phyloP scores from a whole-genome alignment of 92 coral and sea anemone genomes.

The Actinostola sp. region DNA sequence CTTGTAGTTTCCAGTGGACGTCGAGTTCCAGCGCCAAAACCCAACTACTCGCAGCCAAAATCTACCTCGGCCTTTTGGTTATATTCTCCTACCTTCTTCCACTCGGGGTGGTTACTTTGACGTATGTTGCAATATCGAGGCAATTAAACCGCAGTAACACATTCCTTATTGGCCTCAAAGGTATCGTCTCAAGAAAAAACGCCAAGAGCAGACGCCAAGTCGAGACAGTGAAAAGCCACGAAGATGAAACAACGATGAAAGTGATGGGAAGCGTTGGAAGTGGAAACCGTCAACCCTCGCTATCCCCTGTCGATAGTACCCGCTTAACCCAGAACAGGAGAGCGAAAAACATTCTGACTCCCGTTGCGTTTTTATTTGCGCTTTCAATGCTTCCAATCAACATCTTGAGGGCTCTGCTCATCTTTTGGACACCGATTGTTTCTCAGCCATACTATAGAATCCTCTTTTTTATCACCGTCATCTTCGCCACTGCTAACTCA shows the following conservation, averaged over 20 bases:
- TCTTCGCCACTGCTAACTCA: constrained; percentile 31
- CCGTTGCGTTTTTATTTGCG: constrained; percentile 38
- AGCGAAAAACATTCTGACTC: constrained; percentile 42
- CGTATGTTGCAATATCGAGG: constrained; percentile 37
- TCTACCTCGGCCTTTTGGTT: constrained; percentile 4
- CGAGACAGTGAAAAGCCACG: constrained; percentile 8
- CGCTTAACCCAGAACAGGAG: constrained; percentile 42
- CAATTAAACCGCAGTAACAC: constrained; percentile 34
- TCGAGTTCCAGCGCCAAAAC: background rate
- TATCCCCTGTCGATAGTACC: constrained; percentile 12
- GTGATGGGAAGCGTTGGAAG: background rate
- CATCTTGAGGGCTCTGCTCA: constrained; percentile 13
- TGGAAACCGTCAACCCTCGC: background rate
- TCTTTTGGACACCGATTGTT: constrained; percentile 28
- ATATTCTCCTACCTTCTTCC: constrained; percentile 30
- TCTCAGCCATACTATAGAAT: constrained; percentile 21
- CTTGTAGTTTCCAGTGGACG: constrained; percentile 9
- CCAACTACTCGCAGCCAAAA: background rate
- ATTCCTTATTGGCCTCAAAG: constrained; percentile 27
- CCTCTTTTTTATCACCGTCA: constrained; percentile 18
- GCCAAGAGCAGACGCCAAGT: constrained; percentile 9
- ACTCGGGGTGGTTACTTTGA: constrained; percentile 28
- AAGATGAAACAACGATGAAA: background rate
- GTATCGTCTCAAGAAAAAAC: constrained; percentile 8
- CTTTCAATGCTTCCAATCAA: constrained; percentile 34